Evolutionary conservation across 2,888 invertebrate species (phyloP).

Genomic region (Opisthograptis luteolata): DNA sequence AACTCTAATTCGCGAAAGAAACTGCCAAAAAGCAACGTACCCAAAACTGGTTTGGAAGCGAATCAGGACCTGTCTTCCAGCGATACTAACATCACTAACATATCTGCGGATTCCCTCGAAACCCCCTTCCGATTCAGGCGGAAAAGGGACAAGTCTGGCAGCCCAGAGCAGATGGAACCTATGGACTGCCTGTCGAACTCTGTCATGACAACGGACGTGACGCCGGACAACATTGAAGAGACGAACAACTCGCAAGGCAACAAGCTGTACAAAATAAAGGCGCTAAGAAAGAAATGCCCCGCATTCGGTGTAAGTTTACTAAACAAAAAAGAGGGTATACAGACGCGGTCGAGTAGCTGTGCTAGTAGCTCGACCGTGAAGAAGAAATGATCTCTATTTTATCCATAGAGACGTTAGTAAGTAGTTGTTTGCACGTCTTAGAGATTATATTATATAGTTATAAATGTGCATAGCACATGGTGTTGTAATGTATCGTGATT

Average conservation of each 20-base stretch:
- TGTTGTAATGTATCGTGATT: slow-evolving; percentile 40
- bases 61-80: slow-evolving; percentile 78
- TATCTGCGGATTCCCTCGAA: slow-evolving; percentile 76
- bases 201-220: slow-evolving; percentile 72
- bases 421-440: slow-evolving; percentile 44
- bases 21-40: slow-evolving; percentile 62
- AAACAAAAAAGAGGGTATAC: slow-evolving; percentile 77
- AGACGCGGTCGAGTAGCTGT: slow-evolving; percentile 76
- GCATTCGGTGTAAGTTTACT: slow-evolving; percentile 69
- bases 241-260: slow-evolving; percentile 78
- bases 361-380: slow-evolving; percentile 72
- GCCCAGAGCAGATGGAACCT: slow-evolving; percentile 80
- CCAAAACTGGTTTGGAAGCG: slow-evolving; percentile 60
- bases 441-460: slow-evolving; percentile 44
- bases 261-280: slow-evolving; percentile 79
- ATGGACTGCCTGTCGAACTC: slow-evolving; percentile 76
- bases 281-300: slow-evolving; percentile 75
- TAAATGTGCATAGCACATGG: slow-evolving; percentile 59
- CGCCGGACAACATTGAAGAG: slow-evolving; percentile 75
- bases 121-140: slow-evolving; percentile 74
- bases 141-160: slow-evolving; percentile 75
- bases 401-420: slow-evolving; percentile 38
- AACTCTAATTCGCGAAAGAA: slow-evolving; percentile 75
- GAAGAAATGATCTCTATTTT: slow-evolving; percentile 77
- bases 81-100: slow-evolving; percentile 78